These are phyloP conservation scores for Anguilla megastoma DNA, from an alignment of 2,797 vertebrate species.

Conservation along the genomic window DNA sequence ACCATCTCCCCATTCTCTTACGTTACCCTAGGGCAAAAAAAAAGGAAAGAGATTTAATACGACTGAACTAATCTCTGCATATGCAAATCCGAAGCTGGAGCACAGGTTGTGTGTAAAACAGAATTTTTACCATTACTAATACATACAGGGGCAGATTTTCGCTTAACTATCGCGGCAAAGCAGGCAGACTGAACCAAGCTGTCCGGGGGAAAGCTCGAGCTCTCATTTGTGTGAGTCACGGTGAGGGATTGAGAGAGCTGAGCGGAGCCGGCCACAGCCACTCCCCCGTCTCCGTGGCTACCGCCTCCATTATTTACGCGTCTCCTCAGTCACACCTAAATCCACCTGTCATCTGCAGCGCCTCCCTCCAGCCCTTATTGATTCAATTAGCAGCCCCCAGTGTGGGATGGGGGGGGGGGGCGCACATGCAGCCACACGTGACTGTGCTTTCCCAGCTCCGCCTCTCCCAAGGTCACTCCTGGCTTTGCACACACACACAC, in stretches of 20 bases:
- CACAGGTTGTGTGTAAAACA: background rate
- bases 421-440: background rate
- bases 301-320: background rate
- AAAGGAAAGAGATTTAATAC: background rate
- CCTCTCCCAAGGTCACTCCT: constrained; percentile 26
- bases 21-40: background rate
- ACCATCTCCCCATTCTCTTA: background rate
- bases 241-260: background rate
- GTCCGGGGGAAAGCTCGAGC: background rate
- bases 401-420: background rate
- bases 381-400: constrained; percentile 33
- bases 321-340: constrained; percentile 18
- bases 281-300: background rate
- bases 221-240: background rate
- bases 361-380: constrained; percentile 16
- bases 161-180: background rate
- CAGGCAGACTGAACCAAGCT: background rate
- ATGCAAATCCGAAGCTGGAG: background rate
- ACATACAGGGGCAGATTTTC: background rate
- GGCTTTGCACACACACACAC: background rate
- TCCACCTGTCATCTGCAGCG: constrained; percentile 13
- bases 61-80: background rate
- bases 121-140: background rate
- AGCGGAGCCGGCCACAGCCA: background rate
- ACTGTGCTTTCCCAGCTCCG: background rate